Evolutionary conservation across 2,888 invertebrate genomes (phyloP).

Genomic region (Phlogophora meticulosa): DNA sequence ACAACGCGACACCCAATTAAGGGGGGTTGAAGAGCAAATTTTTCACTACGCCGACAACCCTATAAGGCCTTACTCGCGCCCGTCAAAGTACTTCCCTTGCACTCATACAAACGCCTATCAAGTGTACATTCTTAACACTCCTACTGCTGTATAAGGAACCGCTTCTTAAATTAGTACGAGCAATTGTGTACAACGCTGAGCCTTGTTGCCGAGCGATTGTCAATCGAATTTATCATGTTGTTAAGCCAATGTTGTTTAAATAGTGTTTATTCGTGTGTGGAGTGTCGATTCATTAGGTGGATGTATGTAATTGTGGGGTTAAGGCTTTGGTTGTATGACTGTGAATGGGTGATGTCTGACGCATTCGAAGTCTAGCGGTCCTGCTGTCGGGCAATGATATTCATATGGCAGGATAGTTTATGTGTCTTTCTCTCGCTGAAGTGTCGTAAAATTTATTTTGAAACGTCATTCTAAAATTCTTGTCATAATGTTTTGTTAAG

Average conservation of each 20-base stretch:
- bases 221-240: constrained; percentile 71
- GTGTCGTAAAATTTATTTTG: too few species aligned
- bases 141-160: constrained; percentile 87
- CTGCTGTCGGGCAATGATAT: not conserved
- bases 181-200: constrained; percentile 86
- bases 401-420: not conserved
- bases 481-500: too few species aligned
- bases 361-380: constrained; percentile 1
- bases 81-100: constrained; percentile 85
- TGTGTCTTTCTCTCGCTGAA: not conserved
- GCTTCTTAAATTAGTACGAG: constrained; percentile 88
- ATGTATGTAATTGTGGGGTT: constrained; percentile 40
- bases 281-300: constrained; percentile 65
- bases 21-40: constrained; percentile 89
- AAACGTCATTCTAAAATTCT: too few species aligned
- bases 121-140: constrained; percentile 87
- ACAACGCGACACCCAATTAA: constrained; percentile 88
- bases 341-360: constrained; percentile 26
- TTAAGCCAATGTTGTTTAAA: constrained; percentile 61
- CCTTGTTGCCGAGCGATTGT: constrained; percentile 73
- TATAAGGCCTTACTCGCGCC: constrained; percentile 86
- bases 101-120: constrained; percentile 91
- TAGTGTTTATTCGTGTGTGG: constrained; percentile 64
- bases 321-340: constrained; percentile 14
- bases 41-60: constrained; percentile 87